phyloP scores from a whole-genome alignment of 2,888 invertebrate genomes.

The Julus scandinavius region DNA sequence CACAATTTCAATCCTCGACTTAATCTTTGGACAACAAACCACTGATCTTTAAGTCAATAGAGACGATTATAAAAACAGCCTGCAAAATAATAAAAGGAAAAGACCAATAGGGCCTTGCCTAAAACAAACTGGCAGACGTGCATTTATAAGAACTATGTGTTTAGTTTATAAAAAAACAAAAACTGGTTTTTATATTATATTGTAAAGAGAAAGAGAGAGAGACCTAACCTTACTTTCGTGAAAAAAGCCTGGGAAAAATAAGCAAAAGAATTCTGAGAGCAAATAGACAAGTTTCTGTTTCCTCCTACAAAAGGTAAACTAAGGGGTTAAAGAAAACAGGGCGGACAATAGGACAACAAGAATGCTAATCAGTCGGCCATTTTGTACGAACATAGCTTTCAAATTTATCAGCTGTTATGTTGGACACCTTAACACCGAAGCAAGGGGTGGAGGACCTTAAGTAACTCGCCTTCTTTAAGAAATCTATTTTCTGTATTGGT shows the following conservation, averaged over 20 bases:
- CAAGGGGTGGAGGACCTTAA: not conserved
- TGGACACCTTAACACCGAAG: not conserved
- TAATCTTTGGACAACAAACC: conserved; percentile 43
- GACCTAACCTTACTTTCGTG: conserved; percentile 34
- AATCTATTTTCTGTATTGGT: too few species aligned
- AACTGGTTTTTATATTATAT: conserved; percentile 41
- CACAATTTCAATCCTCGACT: conserved; percentile 33
- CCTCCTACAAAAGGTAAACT: conserved; percentile 7
- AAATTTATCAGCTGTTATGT: not conserved
- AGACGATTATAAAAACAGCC: conserved; percentile 45
- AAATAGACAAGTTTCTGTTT: conserved; percentile 43
- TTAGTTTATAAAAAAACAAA: conserved; percentile 13
- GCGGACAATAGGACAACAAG: conserved; percentile 17
- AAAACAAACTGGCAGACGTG: conserved; percentile 30
- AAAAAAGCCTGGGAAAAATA: conserved; percentile 52
- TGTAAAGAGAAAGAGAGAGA: not conserved
- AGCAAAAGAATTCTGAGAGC: conserved; percentile 45
- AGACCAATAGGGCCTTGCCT: conserved; percentile 31
- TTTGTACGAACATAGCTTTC: not conserved
- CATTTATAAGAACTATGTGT: conserved; percentile 32
- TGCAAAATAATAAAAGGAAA: conserved; percentile 34
- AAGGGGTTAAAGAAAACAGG: conserved; percentile 43
- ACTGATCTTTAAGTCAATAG: conserved; percentile 45
- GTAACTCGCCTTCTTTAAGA: too few species aligned
- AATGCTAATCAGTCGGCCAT: conserved; percentile 4